Base-by-base conservation (phyloP, 64 coral and sea anemone species). In the Hydrozoanthus tunicans region DNA sequence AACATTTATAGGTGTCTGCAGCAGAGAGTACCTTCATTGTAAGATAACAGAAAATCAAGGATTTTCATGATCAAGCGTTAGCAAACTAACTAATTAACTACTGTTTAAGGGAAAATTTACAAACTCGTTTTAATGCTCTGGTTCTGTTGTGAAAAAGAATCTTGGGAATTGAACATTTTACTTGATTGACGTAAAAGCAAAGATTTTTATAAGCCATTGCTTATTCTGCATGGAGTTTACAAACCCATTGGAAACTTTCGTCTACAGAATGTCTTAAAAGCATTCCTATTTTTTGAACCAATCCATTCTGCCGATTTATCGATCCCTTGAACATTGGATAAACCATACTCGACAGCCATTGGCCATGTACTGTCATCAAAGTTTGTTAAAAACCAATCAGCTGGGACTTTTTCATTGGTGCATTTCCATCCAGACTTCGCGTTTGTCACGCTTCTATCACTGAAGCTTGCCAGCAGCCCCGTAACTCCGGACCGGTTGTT, bases 281-380 rank as follows among this genome's bases (percentile, higher is more conserved):
- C 84, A 0, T 7, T 73, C 12, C 2, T 8, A 9, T 88, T 26
- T 23, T 26, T 73, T 5, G 84, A 15, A 60, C 53, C 69, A 75
- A 88, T 88, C 68, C 68, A 88, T 25, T 57, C 10, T 14, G 84
- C 84, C 0, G 1, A 3, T 1, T 54, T 9, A 74, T 17, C 9
- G 67, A 88, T 88, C 9, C 84, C 84, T 7, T 58, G 25, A 56
- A 88, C 53, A 3, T 74, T 74, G 15, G 68, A 58, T 3, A 12
- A 54, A 58, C 53, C 70, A 20, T 88, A 59, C 56, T 88, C 67
- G 59, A 59, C 67, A 11, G 84, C 84, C 7, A 43, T 59, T 73
- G 84, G 84, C 84, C 84, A 88, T n/a, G 8, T 74, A 12, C 68
- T 88, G 23, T 88, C 84, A 70, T 88, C 68, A 75, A 88, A 88